Base-by-base conservation (phyloP, 2,888 invertebrate species). In the Mythimna pallens region DNA sequence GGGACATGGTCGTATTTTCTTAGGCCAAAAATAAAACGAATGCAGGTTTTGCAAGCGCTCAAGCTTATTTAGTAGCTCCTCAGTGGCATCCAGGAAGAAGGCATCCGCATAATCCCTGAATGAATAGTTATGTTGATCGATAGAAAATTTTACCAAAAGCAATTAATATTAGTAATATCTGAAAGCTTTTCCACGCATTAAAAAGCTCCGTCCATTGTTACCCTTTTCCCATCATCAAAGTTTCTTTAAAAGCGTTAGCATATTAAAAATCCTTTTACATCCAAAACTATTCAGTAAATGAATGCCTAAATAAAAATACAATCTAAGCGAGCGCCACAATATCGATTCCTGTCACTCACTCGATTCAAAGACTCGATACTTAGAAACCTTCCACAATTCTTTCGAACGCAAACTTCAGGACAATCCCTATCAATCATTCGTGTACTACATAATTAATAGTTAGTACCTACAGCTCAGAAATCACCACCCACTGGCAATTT, bases 361-460 rank as follows among this genome's bases (percentile, higher is more conserved):
- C 36, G 58, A 75, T 78, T 70, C 59, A 55, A 65, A 66, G 50
- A 43, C 40, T 55, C 22, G 61, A 65, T 79, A 81, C 81, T 65
- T 10, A 12, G 72, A 73, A 72, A 59, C 66, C n/a, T 43, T 64
- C 59, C 22, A 66, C 57, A 50, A 68, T 73, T 52, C 83, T 71
- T 69, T 72, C 76, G 81, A 80, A 81, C 75, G 50, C 63, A 62
- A 75, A 73, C 25, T 85, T 86, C 88, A 89, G 87, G 84, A 89
- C 89, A 83, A 78, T 87, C 82, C 84, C 92, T 90, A 96, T 95
- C 95, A 93, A 95, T 96, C 96, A 96, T 94, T 93, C 70, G 78
- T 85, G 83, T 88, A 81, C 91, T 96, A 93, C 92, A 95, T 96
- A 95, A 95, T 96, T 95, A 95, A 95, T 95, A 94, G 84, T 83